Evolutionary conservation across 2,113 vertebrate species (phyloP).

Genomic region (Sturnira hondurensis): DNA sequence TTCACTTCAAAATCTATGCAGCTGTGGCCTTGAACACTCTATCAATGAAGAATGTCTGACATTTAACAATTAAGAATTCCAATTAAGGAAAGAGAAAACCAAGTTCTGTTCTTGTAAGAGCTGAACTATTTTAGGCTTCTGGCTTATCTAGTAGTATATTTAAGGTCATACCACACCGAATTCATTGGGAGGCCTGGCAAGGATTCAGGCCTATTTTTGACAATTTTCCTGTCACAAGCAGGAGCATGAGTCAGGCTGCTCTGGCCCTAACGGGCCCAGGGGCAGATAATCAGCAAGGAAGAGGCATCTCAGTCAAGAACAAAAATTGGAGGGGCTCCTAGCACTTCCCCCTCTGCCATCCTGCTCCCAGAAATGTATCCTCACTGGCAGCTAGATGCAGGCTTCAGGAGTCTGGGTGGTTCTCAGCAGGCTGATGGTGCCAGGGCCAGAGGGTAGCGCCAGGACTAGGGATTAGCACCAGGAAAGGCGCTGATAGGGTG

Average conservation of each 20-base stretch:
- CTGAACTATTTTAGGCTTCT: slow-evolving; percentile 5
- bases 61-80: not conserved
- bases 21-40: not conserved
- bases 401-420: not conserved
- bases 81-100: not conserved
- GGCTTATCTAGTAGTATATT: slow-evolving; percentile 2
- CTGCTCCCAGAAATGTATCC: not conserved
- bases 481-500: not conserved
- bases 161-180: slow-evolving; percentile 15
- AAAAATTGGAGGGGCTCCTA: not conserved
- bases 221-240: not conserved
- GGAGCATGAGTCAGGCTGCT: not conserved
- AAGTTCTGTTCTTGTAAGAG: not conserved
- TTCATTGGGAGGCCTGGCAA: not conserved
- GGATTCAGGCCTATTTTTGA: slow-evolving; percentile 4
- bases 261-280: not conserved
- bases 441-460: too few relatives aligned
- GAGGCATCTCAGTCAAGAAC: not conserved
- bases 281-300: not conserved
- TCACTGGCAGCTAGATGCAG: not conserved
- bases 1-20: not conserved
- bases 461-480: not conserved
- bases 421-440: not conserved
- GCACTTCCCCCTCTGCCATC: accelerated
- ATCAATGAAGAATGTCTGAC: not conserved